Evolutionary conservation across 2,888 invertebrate genomes (phyloP), one percentile per base, ranked within the genome.

Genomic region (Oithona nana): DNA sequence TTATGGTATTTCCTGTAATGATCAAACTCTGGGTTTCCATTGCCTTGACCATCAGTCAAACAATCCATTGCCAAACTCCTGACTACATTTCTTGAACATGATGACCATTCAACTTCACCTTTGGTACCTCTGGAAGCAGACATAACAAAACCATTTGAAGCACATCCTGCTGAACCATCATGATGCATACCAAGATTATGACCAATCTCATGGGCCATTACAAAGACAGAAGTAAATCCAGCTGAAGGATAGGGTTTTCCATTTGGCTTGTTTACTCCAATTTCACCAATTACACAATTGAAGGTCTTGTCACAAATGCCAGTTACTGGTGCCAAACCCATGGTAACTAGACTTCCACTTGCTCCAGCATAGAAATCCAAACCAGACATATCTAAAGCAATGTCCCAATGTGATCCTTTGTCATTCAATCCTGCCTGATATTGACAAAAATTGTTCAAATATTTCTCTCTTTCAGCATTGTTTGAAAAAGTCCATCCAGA

Each of bases 121-220:
- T 79, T 79, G 31, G 82, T 82, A 55, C 86, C 86, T 66, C 86
- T 77, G 2, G 84, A 85, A 1, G 86, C 83, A 0, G 86, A 86
- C 86, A 86, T 86, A 67, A 86, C 83, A 74, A 77, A 86, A 1
- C 86, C 86, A 70, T 86, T 84, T 69, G 81, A 81, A 0, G 83
- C 78, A 69, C 86, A 86, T 1, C n/a, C 20, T 29, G 26, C 29
- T 1, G 26, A 20, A 26, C 48, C 58, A 3, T 60, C 52, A 68
- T 57, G 56, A 8, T 24, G n/a, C 52, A 29, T 50, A 20, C 77
- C 78, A 75, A 78, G 86, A 85, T 85, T 86, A 67, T 74, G 86
- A 65, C 86, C 86, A 65, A 87, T 85, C 76, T 86, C 87, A 71
- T 86, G 86, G 0, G 86, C 86, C 65, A 85, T 78, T 70, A 86